Percentiles rank a stretch among this genome's conserved stretches.
phyloP scores from a whole-genome alignment of 2,888 invertebrate genomes.

The Dioctria rufipes region DNA sequence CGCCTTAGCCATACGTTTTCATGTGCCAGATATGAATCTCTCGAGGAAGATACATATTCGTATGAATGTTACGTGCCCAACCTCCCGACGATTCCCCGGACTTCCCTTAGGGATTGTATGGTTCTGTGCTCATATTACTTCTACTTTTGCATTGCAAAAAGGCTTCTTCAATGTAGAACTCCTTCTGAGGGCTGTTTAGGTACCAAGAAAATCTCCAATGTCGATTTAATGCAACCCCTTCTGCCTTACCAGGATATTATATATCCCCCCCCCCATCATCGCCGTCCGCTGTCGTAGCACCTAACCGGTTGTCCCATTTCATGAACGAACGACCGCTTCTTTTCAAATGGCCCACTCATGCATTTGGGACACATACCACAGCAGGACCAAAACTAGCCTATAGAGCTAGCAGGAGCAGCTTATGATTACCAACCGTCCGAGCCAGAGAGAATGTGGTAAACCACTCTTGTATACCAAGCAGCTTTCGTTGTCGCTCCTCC shows the following conservation, averaged over 20 bases:
- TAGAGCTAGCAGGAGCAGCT: background rate
- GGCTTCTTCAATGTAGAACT: too few species aligned
- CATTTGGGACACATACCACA: background rate
- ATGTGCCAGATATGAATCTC: conserved; percentile 39
- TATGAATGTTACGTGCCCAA: too few species aligned
- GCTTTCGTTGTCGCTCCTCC: background rate
- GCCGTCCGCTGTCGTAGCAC: background rate
- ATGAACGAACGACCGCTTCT: background rate
- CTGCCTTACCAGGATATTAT: background rate
- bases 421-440: conserved; percentile 32
- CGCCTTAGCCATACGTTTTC: conserved; percentile 34
- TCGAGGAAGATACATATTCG: conserved; percentile 25
- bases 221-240: conserved; percentile 1
- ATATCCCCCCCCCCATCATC: background rate
- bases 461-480: conserved; percentile 30
- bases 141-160: background rate
- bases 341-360: background rate
- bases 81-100: too few species aligned
- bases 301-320: background rate
- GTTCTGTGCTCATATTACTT: conserved; percentile 6
- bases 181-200: background rate
- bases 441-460: conserved; percentile 27
- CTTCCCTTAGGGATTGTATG: too few species aligned
- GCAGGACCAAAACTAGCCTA: conserved; percentile 1
- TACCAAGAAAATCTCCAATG: background rate